Evolutionary conservation across 2,113 vertebrate species (phyloP), one percentile per base, ranked within the genome.

Genomic region (Malurus melanocephalus): DNA sequence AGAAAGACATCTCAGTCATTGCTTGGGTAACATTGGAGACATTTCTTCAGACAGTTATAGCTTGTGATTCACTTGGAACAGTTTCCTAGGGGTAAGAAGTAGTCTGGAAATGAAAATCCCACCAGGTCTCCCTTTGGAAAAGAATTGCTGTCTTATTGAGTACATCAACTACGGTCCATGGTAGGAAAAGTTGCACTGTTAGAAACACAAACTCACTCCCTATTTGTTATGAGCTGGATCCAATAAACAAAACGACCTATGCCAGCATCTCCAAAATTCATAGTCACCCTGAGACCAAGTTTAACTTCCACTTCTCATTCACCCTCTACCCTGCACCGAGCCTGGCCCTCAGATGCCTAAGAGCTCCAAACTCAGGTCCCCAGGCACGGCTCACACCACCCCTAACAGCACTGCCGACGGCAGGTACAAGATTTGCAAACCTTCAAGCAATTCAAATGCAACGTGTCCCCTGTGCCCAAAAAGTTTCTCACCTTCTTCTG

Each of bases 131-230:
- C 83, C 80, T 85, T 81, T 86, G 78, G 57, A 87, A 93, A 90
- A 87, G 68, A 89, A 90, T 68, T 74, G 51, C 23, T 0, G 60
- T 80, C 65, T 83, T 78, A 85, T 23, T 7, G 5, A 87, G 60
- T 27, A 80, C 82, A 35, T 68, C 71, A 68, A 69, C 75, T 64
- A 35, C 3, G 53, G 71, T 43, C 78, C 90, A 62, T 8, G 6
- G 90, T 77, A 88, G 82, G 81, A 93, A 92, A 91, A 91, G 61
- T 11, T 59, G 60, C 20, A 1, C 74, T 72, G 74, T 88, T 90
- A 94, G 85, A 88, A 94, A 92, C 89, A 78, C 82, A 93, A 90
- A 93, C 67, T 93, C 88, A 83, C 90, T 95, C 94, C 46, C 65
- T 94, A 85, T 51, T 82, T 81, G 87, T 89, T 95, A 89, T 75